Evolutionary conservation across 2,797 vertebrate genomes (phyloP), one percentile per base, ranked within the genome.

Genomic region (Stomatorhinus walkeri): DNA sequence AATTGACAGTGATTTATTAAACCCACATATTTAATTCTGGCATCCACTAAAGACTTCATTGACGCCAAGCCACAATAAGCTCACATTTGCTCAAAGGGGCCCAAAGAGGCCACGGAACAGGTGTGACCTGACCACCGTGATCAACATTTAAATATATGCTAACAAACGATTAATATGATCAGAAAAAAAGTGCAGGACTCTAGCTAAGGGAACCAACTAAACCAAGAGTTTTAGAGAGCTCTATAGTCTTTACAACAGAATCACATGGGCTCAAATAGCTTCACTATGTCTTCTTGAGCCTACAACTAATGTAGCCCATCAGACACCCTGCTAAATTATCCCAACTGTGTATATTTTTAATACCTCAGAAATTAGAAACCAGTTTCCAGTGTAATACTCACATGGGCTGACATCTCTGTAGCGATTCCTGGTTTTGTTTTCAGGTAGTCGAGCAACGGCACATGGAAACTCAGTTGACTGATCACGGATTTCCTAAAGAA

Each of bases 321-420:
- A 48, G 79, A 83, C 14, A 16, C 12, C 64, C 64, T 72, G 28
- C 64, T 72, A 72, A 36, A 68, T 72, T 16, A 16, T 72, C 64
- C 64, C 12, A 72, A 46, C 8, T 79, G 40, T n/a, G 19, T 43
- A 43, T n/a, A 84, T 49, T 24, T 84, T 48, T 84, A 48, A 84
- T 84, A 12, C 43, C 81, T 22, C 16, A 84, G 8, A 48, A 84
- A 22, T 48, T 49, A 84, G 43, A 51, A 48, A 49, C 10, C 49
- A 36, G 6, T 19, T 56, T 68, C 3, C 28, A 24, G 28, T 24
- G 86, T 64, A 36, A 87, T 64, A 98, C 98, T 97, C 94, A 99
- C 98, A 99, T 87, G 98, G 98, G 91, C 98, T 99, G 93, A 99
- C 98, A 91, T 99, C 98, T 96, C 98, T 96, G 96, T 99, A 99